phyloP scores from a whole-genome alignment of 2,797 vertebrate species.

The Corythornis leucogaster region DNA sequence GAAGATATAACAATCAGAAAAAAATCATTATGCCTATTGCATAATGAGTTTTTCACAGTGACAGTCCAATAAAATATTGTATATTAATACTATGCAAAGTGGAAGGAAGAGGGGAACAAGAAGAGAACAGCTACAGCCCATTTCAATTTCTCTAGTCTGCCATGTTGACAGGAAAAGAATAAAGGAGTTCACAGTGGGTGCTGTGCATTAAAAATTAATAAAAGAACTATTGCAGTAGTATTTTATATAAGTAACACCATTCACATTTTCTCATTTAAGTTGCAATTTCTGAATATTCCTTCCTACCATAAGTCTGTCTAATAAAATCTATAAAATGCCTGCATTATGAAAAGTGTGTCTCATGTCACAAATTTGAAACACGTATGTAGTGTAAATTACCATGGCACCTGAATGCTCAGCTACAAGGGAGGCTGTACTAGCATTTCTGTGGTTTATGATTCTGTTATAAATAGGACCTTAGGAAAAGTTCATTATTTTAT shows the following conservation, averaged over 20 bases:
- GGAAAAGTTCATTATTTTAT: slow-evolving; percentile 29
- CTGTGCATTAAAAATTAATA: slow-evolving; percentile 88
- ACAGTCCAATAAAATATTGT: slow-evolving; percentile 54
- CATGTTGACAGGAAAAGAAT: slow-evolving; percentile 77
- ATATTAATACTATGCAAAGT: slow-evolving; percentile 55
- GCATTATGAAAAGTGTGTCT: slow-evolving; percentile 63
- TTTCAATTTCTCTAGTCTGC: slow-evolving; percentile 77
- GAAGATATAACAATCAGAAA: slow-evolving; percentile 30
- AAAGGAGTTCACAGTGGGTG: slow-evolving; percentile 79
- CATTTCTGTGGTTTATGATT: slow-evolving; percentile 54
- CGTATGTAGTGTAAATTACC: slow-evolving; percentile 40
- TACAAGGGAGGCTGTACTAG: slow-evolving; percentile 19
- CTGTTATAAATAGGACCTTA: background rate
- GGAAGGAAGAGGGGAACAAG: background rate
- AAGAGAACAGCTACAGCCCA: slow-evolving; percentile 59
- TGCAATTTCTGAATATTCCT: slow-evolving; percentile 76
- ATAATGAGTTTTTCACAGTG: slow-evolving; percentile 43
- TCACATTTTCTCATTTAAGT: slow-evolving; percentile 75
- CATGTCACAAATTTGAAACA: slow-evolving; percentile 60
- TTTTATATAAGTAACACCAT: slow-evolving; percentile 78
- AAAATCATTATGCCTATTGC: background rate
- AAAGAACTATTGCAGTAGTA: slow-evolving; percentile 83
- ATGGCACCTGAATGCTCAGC: slow-evolving; percentile 19
- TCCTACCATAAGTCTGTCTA: slow-evolving; percentile 69
- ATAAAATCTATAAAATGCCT: slow-evolving; percentile 70